Base-by-base conservation (phyloP, 1,140 invertebrate species). In the Choristoneura fumiferana region DNA sequence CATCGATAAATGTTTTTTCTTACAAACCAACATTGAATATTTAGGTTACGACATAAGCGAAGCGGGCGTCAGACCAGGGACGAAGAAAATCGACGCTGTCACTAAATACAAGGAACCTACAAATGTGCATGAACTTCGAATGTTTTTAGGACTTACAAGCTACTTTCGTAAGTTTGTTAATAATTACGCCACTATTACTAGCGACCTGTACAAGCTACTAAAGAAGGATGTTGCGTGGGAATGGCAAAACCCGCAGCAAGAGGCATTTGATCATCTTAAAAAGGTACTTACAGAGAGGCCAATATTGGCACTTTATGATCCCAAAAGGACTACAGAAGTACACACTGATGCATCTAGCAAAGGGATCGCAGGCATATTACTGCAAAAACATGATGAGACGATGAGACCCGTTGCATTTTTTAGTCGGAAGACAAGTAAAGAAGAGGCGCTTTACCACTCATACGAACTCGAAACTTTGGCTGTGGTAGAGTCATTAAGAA, bases 401-500 rank as follows among this genome's bases (percentile, higher is more conserved):
- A 10, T 35, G 8, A 22, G 69, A 22, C 68, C 69, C 0, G 66
- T 87, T 1, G 61, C 54, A 17, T 84, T 86, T 58, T 84, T 64
- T 37, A 79, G 76, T 60, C 35, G 62, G 12, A 61, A 66, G 15
- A 80, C 72, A 0, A 59, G 66, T 4, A 39, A 54, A 0, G 58
- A 57, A 36, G 72, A 84, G 61, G 9, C 59, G 8, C 62, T 67
- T 43, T 81, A 85, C 59, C 80, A 84, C 61, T 77, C 75, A 1
- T 86, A 77, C 40, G 80, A 87, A 40, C 54, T 81, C 0, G 75
- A 87, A 45, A 83, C 72, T 0, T 35, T 90, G 4, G 79, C 78
- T 0, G 74, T 86, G 0, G 73, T 82, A 9, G 53, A 62, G 9
- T 69, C 74, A 0, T 38, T 88, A 0, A 76, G 76, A 58, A 39